Evolutionary conservation across 1,140 invertebrate species (phyloP).

Genomic region (Linepithema humile): DNA sequence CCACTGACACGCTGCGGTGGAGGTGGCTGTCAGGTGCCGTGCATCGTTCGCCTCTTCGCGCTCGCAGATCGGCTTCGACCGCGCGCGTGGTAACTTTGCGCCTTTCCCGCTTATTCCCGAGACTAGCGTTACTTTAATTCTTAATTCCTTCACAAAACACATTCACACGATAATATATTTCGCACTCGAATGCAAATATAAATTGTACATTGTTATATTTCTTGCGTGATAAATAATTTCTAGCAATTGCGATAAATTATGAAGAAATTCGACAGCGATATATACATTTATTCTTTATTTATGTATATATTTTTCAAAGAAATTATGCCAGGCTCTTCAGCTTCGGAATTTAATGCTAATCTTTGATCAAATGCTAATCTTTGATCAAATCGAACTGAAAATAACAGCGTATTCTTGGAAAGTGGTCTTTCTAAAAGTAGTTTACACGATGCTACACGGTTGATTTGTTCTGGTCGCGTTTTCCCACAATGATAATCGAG

Average conservation of each 20-base stretch:
- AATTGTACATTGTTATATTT: background rate
- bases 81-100: conserved; percentile 50
- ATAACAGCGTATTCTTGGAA: background rate
- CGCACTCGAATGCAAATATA: background rate
- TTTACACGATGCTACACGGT: too few relatives aligned
- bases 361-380: too few relatives aligned
- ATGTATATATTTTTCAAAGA: too few relatives aligned
- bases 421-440: background rate
- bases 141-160: background rate
- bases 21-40: conserved; percentile 63
- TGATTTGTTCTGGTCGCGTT: background rate
- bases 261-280: background rate
- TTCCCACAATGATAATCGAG: background rate
- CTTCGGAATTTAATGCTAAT: too few relatives aligned
- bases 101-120: background rate
- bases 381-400: background rate
- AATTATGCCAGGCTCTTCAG: too few relatives aligned
- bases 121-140: background rate
- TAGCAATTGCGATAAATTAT: background rate
- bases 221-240: background rate
- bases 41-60: conserved; percentile 55
- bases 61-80: conserved; percentile 67
- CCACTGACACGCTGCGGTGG: conserved; percentile 42
- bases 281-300: too few relatives aligned
- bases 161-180: background rate